Percentiles rank a stretch among this genome's conserved stretches.
Conservation (phyloP, 2,888 invertebrate species). For the Drosophila yooni region DNA sequence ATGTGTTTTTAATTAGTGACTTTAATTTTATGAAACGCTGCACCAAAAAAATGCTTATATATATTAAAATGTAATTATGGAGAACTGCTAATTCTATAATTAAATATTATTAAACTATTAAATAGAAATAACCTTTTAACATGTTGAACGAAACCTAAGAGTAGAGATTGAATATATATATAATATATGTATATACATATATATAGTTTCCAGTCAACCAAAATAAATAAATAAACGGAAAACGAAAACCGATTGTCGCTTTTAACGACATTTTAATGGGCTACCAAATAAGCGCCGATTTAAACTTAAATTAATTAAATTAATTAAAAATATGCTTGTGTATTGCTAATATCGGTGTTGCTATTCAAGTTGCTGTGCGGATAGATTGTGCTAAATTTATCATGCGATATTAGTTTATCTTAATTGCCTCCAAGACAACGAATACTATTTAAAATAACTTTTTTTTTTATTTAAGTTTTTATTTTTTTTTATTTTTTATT, state of each 20-base stretch:
- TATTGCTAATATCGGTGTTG: slow-evolving; percentile 1
- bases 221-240: not conserved
- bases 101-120: slow-evolving; percentile 14
- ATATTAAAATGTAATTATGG: not conserved
- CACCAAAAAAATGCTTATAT: not conserved
- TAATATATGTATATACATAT: not conserved
- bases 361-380: slow-evolving; percentile 9
- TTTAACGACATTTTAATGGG: slow-evolving; percentile 78
- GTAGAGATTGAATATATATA: not conserved
- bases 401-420: slow-evolving; percentile 53
- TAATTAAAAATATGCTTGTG: slow-evolving; percentile 57
- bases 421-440: slow-evolving; percentile 45
- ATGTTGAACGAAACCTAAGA: slow-evolving; percentile 1
- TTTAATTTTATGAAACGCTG: not conserved
- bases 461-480: not conserved
- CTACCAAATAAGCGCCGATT: slow-evolving; percentile 64
- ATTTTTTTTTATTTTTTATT: not conserved
- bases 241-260: slow-evolving; percentile 46
- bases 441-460: slow-evolving; percentile 31
- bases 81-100: not conserved
- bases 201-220: slow-evolving; percentile 16
- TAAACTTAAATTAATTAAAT: slow-evolving; percentile 65
- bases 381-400: slow-evolving; percentile 42
- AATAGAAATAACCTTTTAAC: slow-evolving; percentile 10
- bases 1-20: not conserved